Base-by-base conservation (phyloP, 2,797 vertebrate species). In the Siniperca scherzeri region DNA sequence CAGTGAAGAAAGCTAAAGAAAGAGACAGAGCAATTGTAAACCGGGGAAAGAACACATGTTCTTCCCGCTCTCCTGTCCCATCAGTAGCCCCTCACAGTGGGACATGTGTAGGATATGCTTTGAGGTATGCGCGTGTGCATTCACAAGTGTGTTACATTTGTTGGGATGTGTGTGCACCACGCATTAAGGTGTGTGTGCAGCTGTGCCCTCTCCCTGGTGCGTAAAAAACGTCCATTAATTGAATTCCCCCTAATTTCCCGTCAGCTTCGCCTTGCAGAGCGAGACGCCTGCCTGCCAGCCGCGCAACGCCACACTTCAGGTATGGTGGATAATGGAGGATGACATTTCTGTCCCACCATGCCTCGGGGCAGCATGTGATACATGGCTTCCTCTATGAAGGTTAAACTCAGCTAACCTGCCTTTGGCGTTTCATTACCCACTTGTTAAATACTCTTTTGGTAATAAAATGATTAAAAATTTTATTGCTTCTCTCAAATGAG, bases 361-460 rank as follows among this genome's bases (percentile, higher is more conserved):
- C 97, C 97, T 97, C 75, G 95, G 96, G 98, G 97, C 97, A 97
- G 96, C 97, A 96, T 98, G 97, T 97, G 97, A 98, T 98, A 97
- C 98, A 98, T 98, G 97, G 97, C 97, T 99, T 98, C 97, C 97
- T 96, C 97, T 98, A 97, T 99, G 98, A 99, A 99, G 98, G 98
- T 99, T 99, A 99, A 99, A 98, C 97, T 98, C 97, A 97, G 98
- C 98, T 99, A 98, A 99, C 97, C 98, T 98, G 98, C 98, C 98
- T 99, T 98, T 98, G 98, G 98, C 98, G 97, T 99, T 99, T 99
- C 98, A 99, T 99, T 99, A 99, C 97, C 97, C 97, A 98, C 98
- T 98, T 99, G 98, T 99, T 98, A 99, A 99, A 98, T 97, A 99
- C 97, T 98, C 98, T 98, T 99, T 98, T 98, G 98, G 97, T 99